Evolutionary conservation across 1,140 invertebrate genomes (phyloP).

Genomic region (Pseudoatta argentina): DNA sequence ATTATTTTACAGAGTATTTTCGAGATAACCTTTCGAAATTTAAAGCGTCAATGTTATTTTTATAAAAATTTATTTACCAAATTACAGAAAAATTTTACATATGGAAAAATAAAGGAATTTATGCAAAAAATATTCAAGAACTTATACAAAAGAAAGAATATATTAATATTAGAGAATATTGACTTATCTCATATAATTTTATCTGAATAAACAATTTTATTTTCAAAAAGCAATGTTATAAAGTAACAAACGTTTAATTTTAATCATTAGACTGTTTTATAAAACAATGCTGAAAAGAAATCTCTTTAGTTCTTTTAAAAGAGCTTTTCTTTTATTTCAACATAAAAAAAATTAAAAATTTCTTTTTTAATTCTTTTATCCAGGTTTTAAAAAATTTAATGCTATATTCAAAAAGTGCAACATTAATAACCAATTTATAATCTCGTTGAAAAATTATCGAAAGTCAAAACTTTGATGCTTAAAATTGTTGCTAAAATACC

Average conservation of each 20-base stretch:
- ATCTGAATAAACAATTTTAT: no score
- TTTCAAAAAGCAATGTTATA: no score
- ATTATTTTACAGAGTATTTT: conserved; percentile 14
- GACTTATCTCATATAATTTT: no score
- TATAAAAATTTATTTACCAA: background rate
- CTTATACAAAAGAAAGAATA: no score
- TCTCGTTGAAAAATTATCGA: background rate
- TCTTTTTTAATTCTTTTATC: background rate
- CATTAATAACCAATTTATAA: background rate
- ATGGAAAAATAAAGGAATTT: no score
- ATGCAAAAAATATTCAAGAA: no score
- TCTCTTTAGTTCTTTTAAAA: background rate
- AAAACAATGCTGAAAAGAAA: background rate
- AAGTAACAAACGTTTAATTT: background rate
- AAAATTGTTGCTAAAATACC: background rate
- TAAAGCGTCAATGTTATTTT: background rate
- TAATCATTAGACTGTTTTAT: background rate
- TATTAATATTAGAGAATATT: no score
- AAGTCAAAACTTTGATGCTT: background rate
- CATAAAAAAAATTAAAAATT: background rate
- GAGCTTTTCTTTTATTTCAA: background rate
- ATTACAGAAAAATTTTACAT: no score
- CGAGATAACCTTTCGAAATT: background rate
- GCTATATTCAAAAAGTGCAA: background rate
- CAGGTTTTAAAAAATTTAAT: background rate